A percentile compares a stretch with the other conserved stretches of the same genome.
phyloP scores from a whole-genome alignment of 2,113 vertebrate genomes.

The Onychostoma macrolepis region DNA sequence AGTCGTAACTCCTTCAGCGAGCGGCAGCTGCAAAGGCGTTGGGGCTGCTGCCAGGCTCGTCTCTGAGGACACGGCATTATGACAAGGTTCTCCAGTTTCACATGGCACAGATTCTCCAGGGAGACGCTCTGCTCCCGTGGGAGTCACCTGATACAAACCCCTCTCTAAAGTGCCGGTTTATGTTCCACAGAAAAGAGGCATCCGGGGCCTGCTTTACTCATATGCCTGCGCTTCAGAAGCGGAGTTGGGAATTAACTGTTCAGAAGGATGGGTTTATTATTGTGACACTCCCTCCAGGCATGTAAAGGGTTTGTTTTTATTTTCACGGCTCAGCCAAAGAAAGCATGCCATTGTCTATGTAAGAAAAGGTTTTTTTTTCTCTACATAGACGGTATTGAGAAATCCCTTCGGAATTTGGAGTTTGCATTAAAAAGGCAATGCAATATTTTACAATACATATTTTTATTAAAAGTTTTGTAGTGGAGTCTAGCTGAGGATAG shows the following conservation, averaged over 20 bases:
- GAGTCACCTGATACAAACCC: conserved; percentile 16
- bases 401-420: neutral
- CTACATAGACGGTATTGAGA: neutral
- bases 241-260: neutral
- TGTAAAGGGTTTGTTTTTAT: neutral
- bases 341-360: neutral
- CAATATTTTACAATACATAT: neutral
- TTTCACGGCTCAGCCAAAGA: neutral
- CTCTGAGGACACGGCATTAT: neutral
- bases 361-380: neutral
- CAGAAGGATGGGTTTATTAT: neutral
- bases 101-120: conserved; percentile 24
- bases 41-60: neutral
- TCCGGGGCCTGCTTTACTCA: neutral
- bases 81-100: conserved; percentile 10
- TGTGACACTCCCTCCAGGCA: conserved; percentile 4
- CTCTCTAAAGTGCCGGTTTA: conserved; percentile 1
- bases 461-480: neutral
- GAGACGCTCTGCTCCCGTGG: neutral
- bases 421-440: conserved; percentile 4
- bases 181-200: conserved; percentile 1
- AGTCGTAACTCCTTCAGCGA: neutral
- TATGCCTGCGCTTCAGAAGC: neutral
- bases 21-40: conserved; percentile 1
- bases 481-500: neutral